Conservation (phyloP, 2,888 invertebrate genomes). For the Eurytoma adleriae region DNA sequence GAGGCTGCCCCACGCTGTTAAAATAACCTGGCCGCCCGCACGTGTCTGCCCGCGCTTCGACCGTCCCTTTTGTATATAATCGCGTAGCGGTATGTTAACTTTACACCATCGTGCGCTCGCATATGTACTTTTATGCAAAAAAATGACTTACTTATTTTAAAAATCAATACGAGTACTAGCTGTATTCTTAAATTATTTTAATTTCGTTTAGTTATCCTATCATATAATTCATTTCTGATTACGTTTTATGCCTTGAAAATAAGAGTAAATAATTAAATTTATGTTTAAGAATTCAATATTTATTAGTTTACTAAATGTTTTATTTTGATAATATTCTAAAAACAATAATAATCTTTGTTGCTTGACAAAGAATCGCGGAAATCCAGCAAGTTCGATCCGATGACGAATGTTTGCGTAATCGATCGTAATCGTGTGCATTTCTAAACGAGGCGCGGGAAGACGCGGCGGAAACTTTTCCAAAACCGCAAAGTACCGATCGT, state of each 20-base stretch:
- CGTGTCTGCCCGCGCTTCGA: conserved; percentile 52
- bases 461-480: conserved; percentile 65
- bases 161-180: no score
- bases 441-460: background rate
- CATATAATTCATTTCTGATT: background rate
- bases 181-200: no score
- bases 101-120: conserved; percentile 16
- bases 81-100: conserved; percentile 30
- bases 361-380: no score
- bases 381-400: no score
- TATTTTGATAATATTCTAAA: no score
- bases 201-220: no score
- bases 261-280: no score
- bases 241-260: background rate
- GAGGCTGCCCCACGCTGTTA: conserved; percentile 75
- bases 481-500: conserved; percentile 71
- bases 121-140: background rate
- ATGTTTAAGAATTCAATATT: no score
- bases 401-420: no score
- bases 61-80: conserved; percentile 44
- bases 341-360: no score
- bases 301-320: no score
- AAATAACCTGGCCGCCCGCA: conserved; percentile 74
- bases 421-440: background rate
- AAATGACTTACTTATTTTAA: background rate